These are phyloP conservation scores for Pygocentrus nattereri DNA, from an alignment of 2,797 vertebrate species.

Conservation along the genomic window DNA sequence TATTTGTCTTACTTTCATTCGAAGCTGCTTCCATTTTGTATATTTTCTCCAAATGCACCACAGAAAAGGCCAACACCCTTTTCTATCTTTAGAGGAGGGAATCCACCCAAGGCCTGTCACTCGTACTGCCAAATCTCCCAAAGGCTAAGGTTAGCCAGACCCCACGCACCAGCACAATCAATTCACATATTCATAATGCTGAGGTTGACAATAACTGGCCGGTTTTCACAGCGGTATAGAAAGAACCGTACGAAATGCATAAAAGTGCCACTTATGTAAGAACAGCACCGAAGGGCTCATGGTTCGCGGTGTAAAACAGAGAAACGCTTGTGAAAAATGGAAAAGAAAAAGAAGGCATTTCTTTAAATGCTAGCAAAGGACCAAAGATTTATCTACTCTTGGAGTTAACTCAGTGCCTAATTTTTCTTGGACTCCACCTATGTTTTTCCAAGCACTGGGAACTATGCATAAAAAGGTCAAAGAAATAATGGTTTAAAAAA, in stretches of 20 bases:
- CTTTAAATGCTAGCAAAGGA: conserved; percentile 64
- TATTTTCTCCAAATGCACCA: conserved; percentile 74
- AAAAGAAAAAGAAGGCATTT: conserved; percentile 49
- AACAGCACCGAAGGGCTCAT: conserved; percentile 42
- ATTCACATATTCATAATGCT: conserved; percentile 53
- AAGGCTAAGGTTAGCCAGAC: conserved; percentile 69
- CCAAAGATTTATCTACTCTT: conserved; percentile 78
- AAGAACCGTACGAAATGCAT: conserved; percentile 22
- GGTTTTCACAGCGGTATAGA: conserved; percentile 2
- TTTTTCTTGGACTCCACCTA: conserved; percentile 81
- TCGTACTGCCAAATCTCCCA: conserved; percentile 60
- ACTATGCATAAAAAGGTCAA: conserved; percentile 79
- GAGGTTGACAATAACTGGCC: conserved; percentile 14
- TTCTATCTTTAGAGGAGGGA: conserved; percentile 83
- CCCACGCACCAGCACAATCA: conserved; percentile 68
- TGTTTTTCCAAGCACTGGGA: conserved; percentile 82
- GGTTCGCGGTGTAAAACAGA: conserved; percentile 51
- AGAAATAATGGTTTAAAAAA: conserved; percentile 75
- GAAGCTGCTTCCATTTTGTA: conserved; percentile 67
- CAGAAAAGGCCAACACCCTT: conserved; percentile 78
- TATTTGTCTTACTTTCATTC: conserved; percentile 77
- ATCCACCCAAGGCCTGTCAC: conserved; percentile 71
- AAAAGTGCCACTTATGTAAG: conserved; percentile 36
- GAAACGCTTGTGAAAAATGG: conserved; percentile 48
- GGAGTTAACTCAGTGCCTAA: conserved; percentile 75